Conservation (phyloP, 2,797 vertebrate species). For the Schizopygopsis malacanthus region DNA sequence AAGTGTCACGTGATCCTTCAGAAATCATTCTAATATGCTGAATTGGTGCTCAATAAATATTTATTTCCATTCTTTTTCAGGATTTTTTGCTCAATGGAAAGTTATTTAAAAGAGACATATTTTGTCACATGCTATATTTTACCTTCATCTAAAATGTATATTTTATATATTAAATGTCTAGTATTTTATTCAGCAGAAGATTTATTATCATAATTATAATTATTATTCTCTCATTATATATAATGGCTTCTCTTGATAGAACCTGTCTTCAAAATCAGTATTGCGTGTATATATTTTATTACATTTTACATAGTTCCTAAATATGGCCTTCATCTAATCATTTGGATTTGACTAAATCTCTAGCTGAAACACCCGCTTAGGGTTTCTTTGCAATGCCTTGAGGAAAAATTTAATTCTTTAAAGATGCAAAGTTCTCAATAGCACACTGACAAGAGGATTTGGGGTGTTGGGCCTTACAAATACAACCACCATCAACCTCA, state of each 20-base stretch:
- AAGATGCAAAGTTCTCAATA: constrained; percentile 27
- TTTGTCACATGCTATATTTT: neutral
- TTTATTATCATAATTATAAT: neutral
- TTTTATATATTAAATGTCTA: neutral
- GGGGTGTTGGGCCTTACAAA: constrained; percentile 21
- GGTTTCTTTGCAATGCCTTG: constrained; percentile 24
- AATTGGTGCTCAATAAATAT: neutral
- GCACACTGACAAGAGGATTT: constrained; percentile 32
- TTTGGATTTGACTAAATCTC: constrained; percentile 20
- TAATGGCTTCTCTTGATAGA: constrained; percentile 13
- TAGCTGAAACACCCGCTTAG: constrained; percentile 21
- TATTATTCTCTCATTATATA: neutral
- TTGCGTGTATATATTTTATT: constrained; percentile 19
- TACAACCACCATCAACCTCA: constrained; percentile 38
- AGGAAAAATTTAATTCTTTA: constrained; percentile 32
- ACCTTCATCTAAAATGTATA: neutral
- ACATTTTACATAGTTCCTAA: neutral
- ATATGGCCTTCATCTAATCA: neutral
- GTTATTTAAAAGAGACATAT: neutral
- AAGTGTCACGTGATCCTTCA: neutral
- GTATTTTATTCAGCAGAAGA: neutral
- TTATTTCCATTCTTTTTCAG: neutral
- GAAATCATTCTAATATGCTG: neutral
- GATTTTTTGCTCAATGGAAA: neutral
- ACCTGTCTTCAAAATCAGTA: constrained; percentile 25